phyloP scores from a whole-genome alignment of 2,888 invertebrate genomes.

The Agrenia bidenticulata region DNA sequence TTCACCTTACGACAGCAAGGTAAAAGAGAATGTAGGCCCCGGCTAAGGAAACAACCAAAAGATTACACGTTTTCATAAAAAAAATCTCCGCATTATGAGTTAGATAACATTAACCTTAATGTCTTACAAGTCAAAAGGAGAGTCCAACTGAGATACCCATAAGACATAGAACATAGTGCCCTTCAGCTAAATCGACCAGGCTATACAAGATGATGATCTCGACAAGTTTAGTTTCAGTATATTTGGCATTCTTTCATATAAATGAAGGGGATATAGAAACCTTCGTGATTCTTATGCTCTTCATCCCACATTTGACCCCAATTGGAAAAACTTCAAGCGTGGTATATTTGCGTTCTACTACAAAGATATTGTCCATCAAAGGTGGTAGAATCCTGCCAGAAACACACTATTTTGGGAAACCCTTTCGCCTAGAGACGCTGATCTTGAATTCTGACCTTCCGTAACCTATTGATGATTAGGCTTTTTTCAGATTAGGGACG shows the following conservation, averaged over 20 bases:
- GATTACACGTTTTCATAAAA: constrained; percentile 33
- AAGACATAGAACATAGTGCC: background rate
- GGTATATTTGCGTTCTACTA: too few relatives aligned
- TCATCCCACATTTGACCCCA: too few relatives aligned
- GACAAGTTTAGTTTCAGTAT: too few relatives aligned
- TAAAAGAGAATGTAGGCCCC: constrained; percentile 5
- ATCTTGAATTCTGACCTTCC: constrained; percentile 1
- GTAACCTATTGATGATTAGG: background rate
- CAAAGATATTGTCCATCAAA: too few relatives aligned
- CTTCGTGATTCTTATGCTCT: too few relatives aligned
- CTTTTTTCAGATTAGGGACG: constrained; percentile 8
- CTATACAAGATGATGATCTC: too few relatives aligned
- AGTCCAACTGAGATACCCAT: background rate
- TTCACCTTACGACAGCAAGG: constrained; percentile 4
- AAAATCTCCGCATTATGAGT: constrained; percentile 20
- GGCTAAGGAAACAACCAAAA: constrained; percentile 25
- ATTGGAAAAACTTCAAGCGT: too few relatives aligned
- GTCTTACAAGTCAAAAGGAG: constrained; percentile 15
- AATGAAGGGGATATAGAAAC: too few relatives aligned
- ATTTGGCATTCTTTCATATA: too few relatives aligned
- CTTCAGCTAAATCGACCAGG: too few relatives aligned
- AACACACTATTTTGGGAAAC: background rate
- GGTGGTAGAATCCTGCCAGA: background rate
- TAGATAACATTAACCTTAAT: constrained; percentile 14
- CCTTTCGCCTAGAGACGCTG: background rate